Evolutionary conservation across 2,113 vertebrate genomes (phyloP), one percentile per base, ranked within the genome.

Genomic region (Suncus etruscus): DNA sequence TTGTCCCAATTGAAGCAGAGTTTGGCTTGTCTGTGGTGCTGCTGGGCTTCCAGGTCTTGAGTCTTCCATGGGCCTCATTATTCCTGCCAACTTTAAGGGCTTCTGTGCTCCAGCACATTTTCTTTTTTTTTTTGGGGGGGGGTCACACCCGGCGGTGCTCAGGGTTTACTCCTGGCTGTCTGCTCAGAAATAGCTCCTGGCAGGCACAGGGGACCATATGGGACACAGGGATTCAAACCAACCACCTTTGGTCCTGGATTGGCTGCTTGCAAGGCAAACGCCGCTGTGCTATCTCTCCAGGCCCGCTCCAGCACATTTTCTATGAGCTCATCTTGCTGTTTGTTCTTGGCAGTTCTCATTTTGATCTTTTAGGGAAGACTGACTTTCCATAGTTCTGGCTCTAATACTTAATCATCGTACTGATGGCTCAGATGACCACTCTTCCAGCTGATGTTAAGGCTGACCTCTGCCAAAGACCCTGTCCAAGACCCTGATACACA

Each of bases 101-200:
- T 54, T 3, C 0, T 0, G 0, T 6, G 9, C 15, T 48, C 32
- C 16, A 15, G 6, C 2, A 11, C 18, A 14, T 14, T 10, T 58
- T 10, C 50, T 48, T n/a, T n/a, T n/a, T n/a, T n/a, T n/a, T n/a
- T n/a, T n/a, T n/a, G n/a, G n/a, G n/a, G n/a, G n/a, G n/a, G n/a
- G n/a, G n/a, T n/a, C n/a, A n/a, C n/a, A n/a, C n/a, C n/a, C n/a
- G n/a, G n/a, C n/a, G n/a, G n/a, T n/a, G n/a, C n/a, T n/a, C n/a
- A n/a, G n/a, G n/a, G n/a, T n/a, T n/a, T n/a, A n/a, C n/a, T n/a
- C n/a, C n/a, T n/a, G n/a, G n/a, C n/a, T n/a, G n/a, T n/a, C n/a
- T n/a, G n/a, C n/a, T n/a, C n/a, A n/a, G n/a, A n/a, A n/a, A n/a
- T n/a, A n/a, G n/a, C n/a, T n/a, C n/a, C n/a, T n/a, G n/a, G n/a